Conservation (phyloP, 2,888 invertebrate genomes). For the Tinea pellionella region DNA sequence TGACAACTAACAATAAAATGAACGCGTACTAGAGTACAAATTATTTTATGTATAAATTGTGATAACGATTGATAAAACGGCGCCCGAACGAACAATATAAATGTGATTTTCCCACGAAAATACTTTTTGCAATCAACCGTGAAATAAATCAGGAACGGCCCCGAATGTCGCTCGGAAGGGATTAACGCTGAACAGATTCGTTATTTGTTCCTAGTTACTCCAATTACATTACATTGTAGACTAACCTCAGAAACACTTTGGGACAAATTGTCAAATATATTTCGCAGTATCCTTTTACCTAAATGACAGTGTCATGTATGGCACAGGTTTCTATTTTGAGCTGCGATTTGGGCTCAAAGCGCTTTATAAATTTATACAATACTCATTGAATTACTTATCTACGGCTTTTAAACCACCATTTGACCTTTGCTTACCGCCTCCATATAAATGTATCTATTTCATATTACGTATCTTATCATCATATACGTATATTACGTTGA, state of each 20-base stretch:
- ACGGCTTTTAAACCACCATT: slow-evolving; percentile 5
- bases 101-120: background rate
- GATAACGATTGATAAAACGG: background rate
- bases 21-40: background rate
- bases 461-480: background rate
- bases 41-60: background rate
- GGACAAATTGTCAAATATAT: background rate
- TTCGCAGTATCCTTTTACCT: background rate
- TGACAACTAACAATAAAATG: background rate
- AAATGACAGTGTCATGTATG: background rate
- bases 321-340: slow-evolving; percentile 1
- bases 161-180: background rate
- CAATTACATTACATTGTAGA: background rate
- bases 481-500: background rate
- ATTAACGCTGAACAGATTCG: slow-evolving; percentile 6
- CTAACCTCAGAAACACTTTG: background rate
- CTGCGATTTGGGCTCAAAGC: background rate
- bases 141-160: background rate
- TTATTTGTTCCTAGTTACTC: slow-evolving; percentile 1
- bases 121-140: background rate
- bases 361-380: background rate
- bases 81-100: background rate
- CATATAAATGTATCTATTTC: background rate
- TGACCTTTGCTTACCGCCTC: slow-evolving; percentile 5
- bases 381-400: background rate